Conservation (phyloP, 2,888 invertebrate genomes). For the Fissipunctia ypsillon region DNA sequence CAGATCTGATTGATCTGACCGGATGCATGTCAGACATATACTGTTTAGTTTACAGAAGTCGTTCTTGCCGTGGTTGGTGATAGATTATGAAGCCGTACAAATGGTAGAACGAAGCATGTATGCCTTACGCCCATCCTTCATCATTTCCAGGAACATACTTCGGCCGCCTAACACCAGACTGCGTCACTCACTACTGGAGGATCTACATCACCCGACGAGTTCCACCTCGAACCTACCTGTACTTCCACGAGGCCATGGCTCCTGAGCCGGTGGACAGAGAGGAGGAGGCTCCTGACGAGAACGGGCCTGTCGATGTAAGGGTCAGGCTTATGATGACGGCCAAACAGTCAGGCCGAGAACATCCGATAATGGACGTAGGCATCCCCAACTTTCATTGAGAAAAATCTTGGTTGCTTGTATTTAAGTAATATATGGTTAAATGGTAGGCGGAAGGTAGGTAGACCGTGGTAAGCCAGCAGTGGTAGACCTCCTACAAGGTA, state of each 20-base stretch:
- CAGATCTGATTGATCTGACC: not conserved
- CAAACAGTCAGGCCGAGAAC: slow-evolving; percentile 22
- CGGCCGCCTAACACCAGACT: slow-evolving; percentile 72
- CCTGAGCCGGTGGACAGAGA: slow-evolving; percentile 2
- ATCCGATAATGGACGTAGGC: slow-evolving; percentile 41
- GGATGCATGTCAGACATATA: not conserved
- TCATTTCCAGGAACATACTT: slow-evolving; percentile 63
- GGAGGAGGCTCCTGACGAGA: slow-evolving; percentile 24
- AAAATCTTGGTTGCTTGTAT: slow-evolving; percentile 3
- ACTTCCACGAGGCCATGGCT: slow-evolving; percentile 77
- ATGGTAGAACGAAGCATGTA: not conserved
- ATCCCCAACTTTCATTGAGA: slow-evolving; percentile 27
- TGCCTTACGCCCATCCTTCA: not conserved
- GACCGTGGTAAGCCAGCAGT: not conserved
- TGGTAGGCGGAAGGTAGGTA: not conserved
- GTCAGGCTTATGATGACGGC: slow-evolving; percentile 28
- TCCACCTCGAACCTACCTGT: slow-evolving; percentile 78
- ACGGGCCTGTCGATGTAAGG: slow-evolving; percentile 56
- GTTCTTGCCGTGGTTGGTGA: not conserved
- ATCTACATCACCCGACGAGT: slow-evolving; percentile 70
- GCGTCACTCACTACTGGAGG: slow-evolving; percentile 74
- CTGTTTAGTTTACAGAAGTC: not conserved
- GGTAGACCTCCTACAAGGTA: not conserved
- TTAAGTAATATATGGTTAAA: not conserved
- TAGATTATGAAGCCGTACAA: not conserved